These are phyloP conservation scores for Heterotilapia buettikoferi DNA, from an alignment of 2,113 vertebrate species.

Conservation along the genomic window DNA sequence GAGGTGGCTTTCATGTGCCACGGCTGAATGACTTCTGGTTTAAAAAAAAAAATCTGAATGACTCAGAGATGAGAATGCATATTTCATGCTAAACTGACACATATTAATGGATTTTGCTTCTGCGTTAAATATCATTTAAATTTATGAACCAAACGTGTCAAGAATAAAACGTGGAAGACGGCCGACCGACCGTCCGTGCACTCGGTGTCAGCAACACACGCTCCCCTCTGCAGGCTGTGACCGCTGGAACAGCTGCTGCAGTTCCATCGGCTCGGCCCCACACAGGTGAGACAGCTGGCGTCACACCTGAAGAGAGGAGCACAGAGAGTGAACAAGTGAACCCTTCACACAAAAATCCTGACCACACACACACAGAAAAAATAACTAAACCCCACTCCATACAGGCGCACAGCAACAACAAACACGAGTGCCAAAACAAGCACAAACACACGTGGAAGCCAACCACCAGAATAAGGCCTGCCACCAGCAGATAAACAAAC, in stretches of 20 bases:
- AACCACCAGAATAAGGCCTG: conserved; percentile 44
- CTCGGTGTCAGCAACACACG: conserved; percentile 81
- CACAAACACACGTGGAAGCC: conserved; percentile 1
- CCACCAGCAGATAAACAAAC: conserved; percentile 62
- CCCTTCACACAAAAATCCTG: background rate
- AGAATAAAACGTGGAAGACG: background rate
- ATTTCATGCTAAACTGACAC: background rate
- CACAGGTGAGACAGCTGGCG: conserved; percentile 86
- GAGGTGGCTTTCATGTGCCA: background rate
- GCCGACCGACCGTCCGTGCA: conserved; percentile 89
- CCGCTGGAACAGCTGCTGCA: conserved; percentile 87
- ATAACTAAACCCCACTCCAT: background rate
- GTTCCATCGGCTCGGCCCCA: conserved; percentile 80
- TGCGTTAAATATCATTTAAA: background rate
- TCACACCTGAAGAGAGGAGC: conserved; percentile 79
- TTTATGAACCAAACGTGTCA: background rate
- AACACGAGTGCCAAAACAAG: background rate
- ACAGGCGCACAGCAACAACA: background rate
- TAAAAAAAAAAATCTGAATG: background rate
- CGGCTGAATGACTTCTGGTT: background rate
- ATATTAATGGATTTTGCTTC: background rate
- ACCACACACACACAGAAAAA: background rate
- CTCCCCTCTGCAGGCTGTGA: conserved; percentile 81
- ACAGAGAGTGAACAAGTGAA: background rate
- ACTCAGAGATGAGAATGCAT: background rate